These are phyloP conservation scores for Fistularia commersonii DNA, from an alignment of 2,797 vertebrate species.

Conservation along the genomic window DNA sequence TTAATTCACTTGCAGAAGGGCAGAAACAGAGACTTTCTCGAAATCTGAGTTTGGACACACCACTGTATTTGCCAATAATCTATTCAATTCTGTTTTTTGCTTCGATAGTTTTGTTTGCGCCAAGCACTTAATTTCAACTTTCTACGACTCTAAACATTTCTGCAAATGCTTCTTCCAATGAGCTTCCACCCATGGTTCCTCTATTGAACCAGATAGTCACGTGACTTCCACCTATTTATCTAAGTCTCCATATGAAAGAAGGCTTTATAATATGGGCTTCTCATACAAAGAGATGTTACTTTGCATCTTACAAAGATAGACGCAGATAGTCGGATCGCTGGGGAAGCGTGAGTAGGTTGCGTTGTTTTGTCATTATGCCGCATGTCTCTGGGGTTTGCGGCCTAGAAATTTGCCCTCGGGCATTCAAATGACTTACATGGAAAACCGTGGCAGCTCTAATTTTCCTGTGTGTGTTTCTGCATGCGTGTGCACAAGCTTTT, in stretches of 20 bases:
- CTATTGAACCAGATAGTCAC: too few relatives aligned
- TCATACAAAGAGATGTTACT: background rate
- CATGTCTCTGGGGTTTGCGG: background rate
- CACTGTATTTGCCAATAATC: background rate
- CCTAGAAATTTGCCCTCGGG: conserved; percentile 8
- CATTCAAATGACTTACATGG: conserved; percentile 17
- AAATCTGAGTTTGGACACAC: background rate
- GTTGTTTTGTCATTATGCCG: background rate
- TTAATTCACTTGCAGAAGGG: conserved; percentile 26
- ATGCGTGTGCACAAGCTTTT: background rate
- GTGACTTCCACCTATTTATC: too few relatives aligned
- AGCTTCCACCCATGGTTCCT: too few relatives aligned
- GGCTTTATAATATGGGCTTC: too few relatives aligned
- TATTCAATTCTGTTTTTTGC: too few relatives aligned
- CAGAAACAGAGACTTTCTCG: background rate
- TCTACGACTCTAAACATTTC: too few relatives aligned
- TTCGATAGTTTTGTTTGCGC: too few relatives aligned
- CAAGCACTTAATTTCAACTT: too few relatives aligned
- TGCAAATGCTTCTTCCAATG: too few relatives aligned
- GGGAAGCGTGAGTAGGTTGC: too few relatives aligned
- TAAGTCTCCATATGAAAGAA: too few relatives aligned
- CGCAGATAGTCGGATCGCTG: too few relatives aligned
- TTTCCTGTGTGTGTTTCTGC: background rate
- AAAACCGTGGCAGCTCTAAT: background rate
- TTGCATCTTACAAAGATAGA: background rate